Evolutionary conservation across 2,888 invertebrate genomes (phyloP).

Genomic region (Coelinius sp.): DNA sequence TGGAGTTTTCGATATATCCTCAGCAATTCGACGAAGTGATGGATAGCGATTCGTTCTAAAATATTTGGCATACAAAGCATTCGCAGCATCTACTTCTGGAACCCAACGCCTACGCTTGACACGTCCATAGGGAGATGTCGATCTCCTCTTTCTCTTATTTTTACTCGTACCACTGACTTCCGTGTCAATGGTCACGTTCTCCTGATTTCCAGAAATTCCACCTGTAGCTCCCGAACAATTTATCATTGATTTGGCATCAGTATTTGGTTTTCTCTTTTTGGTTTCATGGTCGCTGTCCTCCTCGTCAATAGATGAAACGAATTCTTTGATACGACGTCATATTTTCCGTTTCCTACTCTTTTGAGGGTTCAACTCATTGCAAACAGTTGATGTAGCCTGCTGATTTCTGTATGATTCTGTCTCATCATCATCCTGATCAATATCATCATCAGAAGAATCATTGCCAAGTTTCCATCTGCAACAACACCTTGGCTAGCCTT

Average conservation of each 20-base stretch:
- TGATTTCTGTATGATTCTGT: neutral
- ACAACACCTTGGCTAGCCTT: neutral
- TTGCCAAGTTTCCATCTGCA: neutral
- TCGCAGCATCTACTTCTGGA: neutral
- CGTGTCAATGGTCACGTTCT: neutral
- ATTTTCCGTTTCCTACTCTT: neutral
- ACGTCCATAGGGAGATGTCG: conserved; percentile 2
- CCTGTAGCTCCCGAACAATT: neutral
- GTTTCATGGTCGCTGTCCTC: neutral
- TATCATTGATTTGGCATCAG: neutral
- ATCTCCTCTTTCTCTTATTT: neutral
- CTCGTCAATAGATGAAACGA: neutral
- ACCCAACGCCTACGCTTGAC: neutral
- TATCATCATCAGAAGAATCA: neutral
- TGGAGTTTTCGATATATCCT: neutral
- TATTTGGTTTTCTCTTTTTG: neutral
- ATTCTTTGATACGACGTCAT: neutral
- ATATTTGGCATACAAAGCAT: neutral
- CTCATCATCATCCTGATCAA: neutral
- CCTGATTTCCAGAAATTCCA: neutral
- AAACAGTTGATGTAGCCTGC: neutral
- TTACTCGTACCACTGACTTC: neutral
- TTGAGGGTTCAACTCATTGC: neutral
- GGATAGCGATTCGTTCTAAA: neutral
- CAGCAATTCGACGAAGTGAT: neutral